Percentiles rank a stretch among this genome's conserved stretches.
phyloP scores from a whole-genome alignment of 1,140 invertebrate species.

The Drosophila nikananu region DNA sequence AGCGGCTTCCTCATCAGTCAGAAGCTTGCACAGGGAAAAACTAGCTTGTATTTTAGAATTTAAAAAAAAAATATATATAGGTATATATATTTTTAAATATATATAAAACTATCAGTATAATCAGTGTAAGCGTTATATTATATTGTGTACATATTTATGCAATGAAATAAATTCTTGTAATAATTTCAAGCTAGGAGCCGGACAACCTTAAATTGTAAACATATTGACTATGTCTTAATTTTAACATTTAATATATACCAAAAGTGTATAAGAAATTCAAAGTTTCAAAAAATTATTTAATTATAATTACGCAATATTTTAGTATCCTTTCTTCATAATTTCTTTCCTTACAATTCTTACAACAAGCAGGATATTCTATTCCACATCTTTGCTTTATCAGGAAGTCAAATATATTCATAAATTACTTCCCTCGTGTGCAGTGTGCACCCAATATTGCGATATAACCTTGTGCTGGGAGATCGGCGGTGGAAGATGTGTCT shows the following conservation, averaged over 20 bases:
- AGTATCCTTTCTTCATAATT: background rate
- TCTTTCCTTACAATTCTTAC: background rate
- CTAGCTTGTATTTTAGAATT: background rate
- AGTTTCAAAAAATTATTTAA: no score
- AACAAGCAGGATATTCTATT: background rate
- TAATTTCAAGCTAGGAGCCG: no score
- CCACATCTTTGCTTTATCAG: background rate
- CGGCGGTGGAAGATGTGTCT: constrained; percentile 62
- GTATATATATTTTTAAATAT: no score
- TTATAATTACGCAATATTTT: no score
- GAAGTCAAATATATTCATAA: background rate
- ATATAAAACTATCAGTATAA: no score
- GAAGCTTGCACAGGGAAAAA: constrained; percentile 6
- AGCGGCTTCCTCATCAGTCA: constrained; percentile 68
- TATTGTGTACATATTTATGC: background rate
- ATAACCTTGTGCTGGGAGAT: constrained; percentile 37
- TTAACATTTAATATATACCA: no score
- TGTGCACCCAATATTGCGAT: constrained; percentile 15
- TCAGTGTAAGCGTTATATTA: no score
- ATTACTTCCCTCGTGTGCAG: constrained; percentile 8
- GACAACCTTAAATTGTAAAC: no score
- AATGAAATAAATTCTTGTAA: no score
- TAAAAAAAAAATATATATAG: background rate
- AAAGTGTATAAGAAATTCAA: no score
- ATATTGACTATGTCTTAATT: no score